phyloP scores from a whole-genome alignment of 2,113 vertebrate species.

The Canis aureus region DNA sequence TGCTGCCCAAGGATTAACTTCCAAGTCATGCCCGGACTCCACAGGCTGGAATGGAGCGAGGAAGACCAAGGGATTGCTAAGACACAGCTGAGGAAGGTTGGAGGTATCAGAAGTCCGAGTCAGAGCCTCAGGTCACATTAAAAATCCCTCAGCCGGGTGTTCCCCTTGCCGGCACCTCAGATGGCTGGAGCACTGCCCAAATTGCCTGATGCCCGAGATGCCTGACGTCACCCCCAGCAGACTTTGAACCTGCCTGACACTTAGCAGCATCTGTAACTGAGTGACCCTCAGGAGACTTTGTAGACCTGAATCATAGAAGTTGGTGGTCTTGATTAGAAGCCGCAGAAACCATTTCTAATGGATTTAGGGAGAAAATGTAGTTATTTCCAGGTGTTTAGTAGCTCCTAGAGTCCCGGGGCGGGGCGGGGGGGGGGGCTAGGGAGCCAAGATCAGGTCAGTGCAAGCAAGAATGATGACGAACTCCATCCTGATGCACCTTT shows the following conservation, averaged over 20 bases:
- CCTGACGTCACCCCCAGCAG: background rate
- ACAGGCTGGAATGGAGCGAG: background rate
- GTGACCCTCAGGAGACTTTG: background rate
- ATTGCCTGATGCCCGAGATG: background rate
- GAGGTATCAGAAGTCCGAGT: background rate
- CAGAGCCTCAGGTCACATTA: background rate
- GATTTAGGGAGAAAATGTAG: background rate
- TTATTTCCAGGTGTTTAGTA: background rate
- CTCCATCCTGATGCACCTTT: background rate
- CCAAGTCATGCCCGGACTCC: background rate
- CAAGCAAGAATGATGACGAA: background rate
- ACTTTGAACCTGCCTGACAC: background rate
- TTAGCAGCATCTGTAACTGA: background rate
- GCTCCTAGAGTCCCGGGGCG: background rate
- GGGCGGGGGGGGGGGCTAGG: background rate
- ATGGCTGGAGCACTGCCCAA: background rate
- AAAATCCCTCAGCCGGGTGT: background rate
- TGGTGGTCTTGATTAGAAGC: background rate
- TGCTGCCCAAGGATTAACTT: background rate
- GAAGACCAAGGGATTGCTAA: background rate
- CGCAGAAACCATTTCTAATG: background rate
- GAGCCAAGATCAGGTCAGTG: background rate
- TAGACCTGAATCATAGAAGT: background rate
- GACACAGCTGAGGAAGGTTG: background rate
- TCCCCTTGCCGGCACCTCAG: background rate